These are phyloP conservation scores for Ibidorhyncha struthersii DNA, from an alignment of 2,113 vertebrate genomes.

Conservation along the genomic window DNA sequence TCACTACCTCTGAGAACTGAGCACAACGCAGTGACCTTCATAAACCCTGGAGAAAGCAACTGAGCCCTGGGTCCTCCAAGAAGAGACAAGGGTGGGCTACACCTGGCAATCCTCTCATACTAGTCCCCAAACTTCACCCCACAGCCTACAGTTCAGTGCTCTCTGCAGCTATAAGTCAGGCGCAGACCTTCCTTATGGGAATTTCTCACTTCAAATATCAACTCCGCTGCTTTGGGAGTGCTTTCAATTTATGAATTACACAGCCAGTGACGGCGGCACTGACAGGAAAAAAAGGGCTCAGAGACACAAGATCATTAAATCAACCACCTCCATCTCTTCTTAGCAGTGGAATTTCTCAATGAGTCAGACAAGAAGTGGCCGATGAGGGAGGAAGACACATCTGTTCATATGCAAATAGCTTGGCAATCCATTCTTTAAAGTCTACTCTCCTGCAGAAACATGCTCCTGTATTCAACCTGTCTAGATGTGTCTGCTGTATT, in stretches of 20 bases:
- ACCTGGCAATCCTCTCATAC: not conserved
- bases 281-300: not conserved
- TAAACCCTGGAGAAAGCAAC: not conserved
- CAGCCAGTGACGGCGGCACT: not conserved
- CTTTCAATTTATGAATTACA: not conserved
- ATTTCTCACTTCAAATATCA: not conserved
- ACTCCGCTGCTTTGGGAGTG: not conserved
- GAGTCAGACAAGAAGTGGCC: slow-evolving; percentile 11
- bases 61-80: not conserved
- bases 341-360: not conserved
- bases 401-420: not conserved
- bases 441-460: not conserved
- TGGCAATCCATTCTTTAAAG: not conserved
- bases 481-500: not conserved
- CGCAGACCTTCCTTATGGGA: not conserved
- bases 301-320: not conserved
- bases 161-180: not conserved
- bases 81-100: not conserved
- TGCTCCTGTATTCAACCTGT: not conserved
- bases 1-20: not conserved
- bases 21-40: not conserved
- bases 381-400: not conserved
- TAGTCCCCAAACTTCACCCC: not conserved
- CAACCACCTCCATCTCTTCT: not conserved
- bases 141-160: not conserved